Conservation (phyloP, 2,113 vertebrate species). For the Brachyhypopomus occidentalis region DNA sequence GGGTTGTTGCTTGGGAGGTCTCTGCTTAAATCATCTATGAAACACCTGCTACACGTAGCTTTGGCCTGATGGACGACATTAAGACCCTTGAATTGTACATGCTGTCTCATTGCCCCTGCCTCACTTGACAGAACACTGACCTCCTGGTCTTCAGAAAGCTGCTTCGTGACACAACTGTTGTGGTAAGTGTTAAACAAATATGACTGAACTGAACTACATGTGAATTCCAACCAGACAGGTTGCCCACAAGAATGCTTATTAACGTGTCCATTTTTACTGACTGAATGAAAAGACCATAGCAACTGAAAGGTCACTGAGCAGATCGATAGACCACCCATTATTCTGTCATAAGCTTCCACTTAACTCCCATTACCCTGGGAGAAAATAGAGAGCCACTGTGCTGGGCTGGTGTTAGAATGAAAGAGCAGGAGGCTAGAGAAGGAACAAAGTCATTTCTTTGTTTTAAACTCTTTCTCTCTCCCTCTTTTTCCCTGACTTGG, state of each 20-base stretch:
- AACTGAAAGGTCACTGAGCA: constrained; percentile 24
- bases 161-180: constrained; percentile 3
- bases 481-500: constrained; percentile 15
- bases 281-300: constrained; percentile 18
- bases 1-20: background rate
- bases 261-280: background rate
- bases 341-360: constrained; percentile 40
- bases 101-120: background rate
- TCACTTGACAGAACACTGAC: background rate
- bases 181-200: constrained; percentile 11
- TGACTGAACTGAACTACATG: constrained; percentile 12
- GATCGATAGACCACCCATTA: constrained; percentile 40
- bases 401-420: constrained; percentile 11
- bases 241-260: background rate
- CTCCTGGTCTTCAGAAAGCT: background rate
- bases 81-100: constrained; percentile 8
- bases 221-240: background rate
- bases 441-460: background rate
- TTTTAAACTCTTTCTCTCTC: constrained; percentile 16
- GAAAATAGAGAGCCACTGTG: constrained; percentile 2
- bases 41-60: background rate
- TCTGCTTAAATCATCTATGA: background rate
- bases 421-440: constrained; percentile 21
- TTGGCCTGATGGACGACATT: background rate
- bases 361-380: constrained; percentile 29